Percentiles rank a stretch among this genome's conserved stretches.
These are phyloP conservation scores for Proisotoma minuta DNA, from an alignment of 2,888 invertebrate genomes.

Conservation along the genomic window DNA sequence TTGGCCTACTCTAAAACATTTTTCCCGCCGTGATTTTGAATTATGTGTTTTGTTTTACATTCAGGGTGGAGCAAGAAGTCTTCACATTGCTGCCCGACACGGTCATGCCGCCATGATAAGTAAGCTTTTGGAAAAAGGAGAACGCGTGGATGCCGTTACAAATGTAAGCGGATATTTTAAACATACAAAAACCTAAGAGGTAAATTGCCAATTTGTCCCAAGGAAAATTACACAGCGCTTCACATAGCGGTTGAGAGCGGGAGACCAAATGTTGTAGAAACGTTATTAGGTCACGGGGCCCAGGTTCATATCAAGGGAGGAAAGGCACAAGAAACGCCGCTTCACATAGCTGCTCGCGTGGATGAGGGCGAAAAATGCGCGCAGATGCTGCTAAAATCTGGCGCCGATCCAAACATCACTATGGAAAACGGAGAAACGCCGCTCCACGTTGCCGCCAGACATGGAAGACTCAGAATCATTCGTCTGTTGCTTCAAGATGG, in stretches of 20 bases:
- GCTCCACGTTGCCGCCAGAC: slow-evolving; percentile 78
- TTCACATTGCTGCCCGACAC: slow-evolving; percentile 94
- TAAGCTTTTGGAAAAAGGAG: slow-evolving; percentile 90
- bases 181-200: no score
- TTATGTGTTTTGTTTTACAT: no score
- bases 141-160: slow-evolving; percentile 90
- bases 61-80: slow-evolving; percentile 90
- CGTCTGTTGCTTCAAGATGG: slow-evolving; percentile 84
- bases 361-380: slow-evolving; percentile 89
- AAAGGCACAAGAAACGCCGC: slow-evolving; percentile 82
- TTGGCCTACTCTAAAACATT: slow-evolving; percentile 47
- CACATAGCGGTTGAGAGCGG: slow-evolving; percentile 95
- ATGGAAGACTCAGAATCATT: slow-evolving; percentile 83
- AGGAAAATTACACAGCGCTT: slow-evolving; percentile 92
- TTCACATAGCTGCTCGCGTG: slow-evolving; percentile 94
- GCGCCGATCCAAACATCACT: slow-evolving; percentile 90
- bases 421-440: slow-evolving; percentile 97
- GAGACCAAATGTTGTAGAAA: slow-evolving; percentile 91
- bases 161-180: slow-evolving; percentile 78
- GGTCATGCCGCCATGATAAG: slow-evolving; percentile 97
- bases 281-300: slow-evolving; percentile 90
- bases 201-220: neutral
- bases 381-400: slow-evolving; percentile 94
- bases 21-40: neutral
- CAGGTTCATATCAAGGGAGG: slow-evolving; percentile 92